phyloP scores from a whole-genome alignment of 2,888 invertebrate genomes.

The Lepidonotus clava region DNA sequence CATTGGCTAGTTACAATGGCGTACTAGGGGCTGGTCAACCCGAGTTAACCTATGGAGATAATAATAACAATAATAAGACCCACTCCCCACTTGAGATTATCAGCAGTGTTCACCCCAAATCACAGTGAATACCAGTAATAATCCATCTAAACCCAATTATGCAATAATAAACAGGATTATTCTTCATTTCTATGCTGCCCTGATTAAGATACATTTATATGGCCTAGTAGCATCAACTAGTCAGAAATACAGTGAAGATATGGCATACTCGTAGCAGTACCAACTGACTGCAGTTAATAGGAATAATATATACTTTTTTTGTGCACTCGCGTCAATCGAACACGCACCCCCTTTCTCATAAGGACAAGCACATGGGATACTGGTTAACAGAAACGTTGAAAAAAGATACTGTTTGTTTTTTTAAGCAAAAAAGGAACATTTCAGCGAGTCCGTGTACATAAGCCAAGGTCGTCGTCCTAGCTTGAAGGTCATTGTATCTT shows the following conservation, averaged over 20 bases:
- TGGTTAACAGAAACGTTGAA: constrained; percentile 39
- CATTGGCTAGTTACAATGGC: constrained; percentile 17
- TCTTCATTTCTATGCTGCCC: constrained; percentile 55
- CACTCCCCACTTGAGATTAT: constrained; percentile 44
- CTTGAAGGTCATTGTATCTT: too few relatives aligned
- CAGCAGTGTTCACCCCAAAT: constrained; percentile 58
- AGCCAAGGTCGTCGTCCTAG: too few relatives aligned
- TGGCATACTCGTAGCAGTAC: constrained; percentile 50
- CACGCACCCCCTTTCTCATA: constrained; percentile 15
- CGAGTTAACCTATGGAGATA: constrained; percentile 25
- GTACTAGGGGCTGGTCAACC: constrained; percentile 19
- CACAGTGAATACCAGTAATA: constrained; percentile 55
- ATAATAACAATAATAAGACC: neutral
- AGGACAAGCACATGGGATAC: constrained; percentile 40
- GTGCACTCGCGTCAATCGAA: constrained; percentile 9
- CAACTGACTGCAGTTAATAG: constrained; percentile 23
- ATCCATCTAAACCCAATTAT: constrained; percentile 53
- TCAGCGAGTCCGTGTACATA: constrained; percentile 20
- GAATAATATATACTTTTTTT: neutral
- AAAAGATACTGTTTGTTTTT: neutral
- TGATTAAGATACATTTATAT: constrained; percentile 54
- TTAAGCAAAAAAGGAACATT: constrained; percentile 7
- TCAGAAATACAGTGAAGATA: constrained; percentile 52
- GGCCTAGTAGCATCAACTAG: constrained; percentile 46
- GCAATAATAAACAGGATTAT: constrained; percentile 46